Evolutionary conservation across 1,140 invertebrate genomes (phyloP).

Genomic region (Pissodes strobi): DNA sequence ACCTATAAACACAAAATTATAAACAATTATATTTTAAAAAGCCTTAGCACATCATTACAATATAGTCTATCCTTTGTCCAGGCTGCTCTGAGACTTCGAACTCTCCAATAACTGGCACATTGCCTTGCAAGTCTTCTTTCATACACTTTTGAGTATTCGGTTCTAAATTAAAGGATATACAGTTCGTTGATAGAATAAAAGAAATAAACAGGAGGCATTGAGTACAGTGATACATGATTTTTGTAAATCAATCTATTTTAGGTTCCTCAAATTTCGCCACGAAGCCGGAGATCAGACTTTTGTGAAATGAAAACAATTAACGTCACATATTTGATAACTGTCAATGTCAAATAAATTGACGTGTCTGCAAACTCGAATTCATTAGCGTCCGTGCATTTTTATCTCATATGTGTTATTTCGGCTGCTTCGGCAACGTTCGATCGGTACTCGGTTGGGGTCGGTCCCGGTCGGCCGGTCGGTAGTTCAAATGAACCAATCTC

Average conservation of each 20-base stretch:
- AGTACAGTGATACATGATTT: conserved; percentile 12
- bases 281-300: not conserved
- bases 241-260: not conserved
- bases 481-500: no score
- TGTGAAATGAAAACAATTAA: not conserved
- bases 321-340: not conserved
- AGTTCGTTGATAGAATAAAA: conserved; percentile 49
- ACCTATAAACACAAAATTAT: conserved; percentile 45
- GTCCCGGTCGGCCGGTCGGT: no score
- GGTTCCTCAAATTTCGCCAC: not conserved
- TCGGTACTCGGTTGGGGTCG: no score
- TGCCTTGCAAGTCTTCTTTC: conserved; percentile 94
- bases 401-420: no score
- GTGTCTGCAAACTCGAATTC: not conserved
- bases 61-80: conserved; percentile 86
- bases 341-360: not conserved
- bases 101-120: conserved; percentile 94
- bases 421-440: no score
- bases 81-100: conserved; percentile 86
- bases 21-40: not conserved
- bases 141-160: conserved; percentile 91
- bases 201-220: not conserved
- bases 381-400: no score
- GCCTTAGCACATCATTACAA: conserved; percentile 66
- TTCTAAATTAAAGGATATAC: conserved; percentile 81